Conservation (phyloP, 2,113 vertebrate species). For the Coptodon bakossiorum region DNA sequence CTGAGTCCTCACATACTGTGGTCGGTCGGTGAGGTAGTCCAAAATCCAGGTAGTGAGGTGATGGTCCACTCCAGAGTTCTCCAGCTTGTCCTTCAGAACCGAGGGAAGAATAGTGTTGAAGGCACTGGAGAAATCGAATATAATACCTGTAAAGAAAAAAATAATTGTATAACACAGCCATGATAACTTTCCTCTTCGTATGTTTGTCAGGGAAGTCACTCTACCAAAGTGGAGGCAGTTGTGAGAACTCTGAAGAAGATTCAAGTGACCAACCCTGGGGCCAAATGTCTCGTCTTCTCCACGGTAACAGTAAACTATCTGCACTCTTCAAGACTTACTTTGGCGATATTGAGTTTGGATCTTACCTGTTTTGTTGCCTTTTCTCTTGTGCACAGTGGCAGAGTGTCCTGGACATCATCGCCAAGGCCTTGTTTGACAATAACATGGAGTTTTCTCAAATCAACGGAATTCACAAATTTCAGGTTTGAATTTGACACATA, state of each 20-base stretch:
- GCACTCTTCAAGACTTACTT: background rate
- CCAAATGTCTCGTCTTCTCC: conserved; percentile 95
- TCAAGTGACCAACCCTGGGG: conserved; percentile 82
- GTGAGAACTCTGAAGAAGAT: conserved; percentile 93
- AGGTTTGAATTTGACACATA: conserved; percentile 68
- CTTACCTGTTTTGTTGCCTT: background rate
- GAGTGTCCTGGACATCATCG: conserved; percentile 95
- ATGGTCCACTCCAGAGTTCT: no score
- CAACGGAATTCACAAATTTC: conserved; percentile 93
- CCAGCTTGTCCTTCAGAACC: no score
- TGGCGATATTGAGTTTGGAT: background rate
- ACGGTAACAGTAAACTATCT: conserved; percentile 74
- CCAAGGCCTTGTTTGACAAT: conserved; percentile 95
- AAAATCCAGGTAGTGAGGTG: no score
- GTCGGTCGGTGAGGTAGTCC: no score
- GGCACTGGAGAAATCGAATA: no score
- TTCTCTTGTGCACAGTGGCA: conserved; percentile 80
- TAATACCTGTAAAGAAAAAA: background rate
- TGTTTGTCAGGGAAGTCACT: conserved; percentile 88
- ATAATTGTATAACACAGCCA: background rate
- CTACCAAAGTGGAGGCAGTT: conserved; percentile 98
- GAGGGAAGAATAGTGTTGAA: no score
- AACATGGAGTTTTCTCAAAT: conserved; percentile 95
- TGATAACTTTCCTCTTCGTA: background rate
- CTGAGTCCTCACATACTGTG: no score